phyloP scores from a whole-genome alignment of 2,797 vertebrate genomes.

The Buceros bicornis region DNA sequence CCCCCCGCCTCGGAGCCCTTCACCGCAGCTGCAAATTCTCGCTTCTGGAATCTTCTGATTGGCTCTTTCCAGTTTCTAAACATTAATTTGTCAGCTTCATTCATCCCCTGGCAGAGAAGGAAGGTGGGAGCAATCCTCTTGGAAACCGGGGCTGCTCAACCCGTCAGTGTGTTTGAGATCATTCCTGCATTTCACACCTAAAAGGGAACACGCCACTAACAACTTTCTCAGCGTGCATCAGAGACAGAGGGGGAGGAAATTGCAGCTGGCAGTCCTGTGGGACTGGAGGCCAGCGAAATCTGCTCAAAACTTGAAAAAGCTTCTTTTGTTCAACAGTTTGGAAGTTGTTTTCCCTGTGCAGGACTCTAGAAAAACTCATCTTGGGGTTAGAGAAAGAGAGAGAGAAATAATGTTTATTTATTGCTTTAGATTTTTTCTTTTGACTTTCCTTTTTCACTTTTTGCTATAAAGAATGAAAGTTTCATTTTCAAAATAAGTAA shows the following conservation, averaged over 20 bases:
- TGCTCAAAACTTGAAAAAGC: background rate
- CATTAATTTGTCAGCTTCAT: background rate
- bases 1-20: background rate
- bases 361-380: background rate
- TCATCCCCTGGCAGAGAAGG: background rate
- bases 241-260: background rate
- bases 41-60: background rate
- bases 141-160: background rate
- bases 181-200: background rate
- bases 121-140: background rate
- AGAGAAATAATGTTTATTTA: background rate
- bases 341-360: background rate
- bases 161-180: background rate
- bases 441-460: background rate
- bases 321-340: background rate
- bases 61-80: background rate
- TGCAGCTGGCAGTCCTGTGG: background rate
- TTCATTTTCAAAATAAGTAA: background rate
- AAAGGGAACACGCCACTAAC: background rate
- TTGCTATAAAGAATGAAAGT: background rate
- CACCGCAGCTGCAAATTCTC: background rate
- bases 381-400: background rate
- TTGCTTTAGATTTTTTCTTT: background rate
- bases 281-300: background rate
- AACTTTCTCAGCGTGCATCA: background rate